A percentile compares a stretch with the other conserved stretches of the same genome.
These are phyloP conservation scores for Caradrina kadenii DNA, from an alignment of 2,888 invertebrate species.

Conservation along the genomic window DNA sequence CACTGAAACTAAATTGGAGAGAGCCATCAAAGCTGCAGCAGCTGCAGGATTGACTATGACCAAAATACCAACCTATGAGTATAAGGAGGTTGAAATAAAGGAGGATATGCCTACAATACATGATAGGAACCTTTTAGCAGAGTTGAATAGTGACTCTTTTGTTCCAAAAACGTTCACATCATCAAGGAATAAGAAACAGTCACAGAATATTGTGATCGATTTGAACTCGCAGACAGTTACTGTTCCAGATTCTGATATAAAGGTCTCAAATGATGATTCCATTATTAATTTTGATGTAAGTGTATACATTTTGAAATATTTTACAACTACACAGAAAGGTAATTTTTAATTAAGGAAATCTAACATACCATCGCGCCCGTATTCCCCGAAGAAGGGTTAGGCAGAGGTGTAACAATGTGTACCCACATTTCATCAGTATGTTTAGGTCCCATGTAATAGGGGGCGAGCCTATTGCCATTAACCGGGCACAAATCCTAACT, in stretches of 20 bases:
- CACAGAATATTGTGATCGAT: slow-evolving; percentile 93
- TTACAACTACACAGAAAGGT: no score
- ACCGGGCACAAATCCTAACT: no score
- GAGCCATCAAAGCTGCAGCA: slow-evolving; percentile 87
- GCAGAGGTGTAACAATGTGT: no score
- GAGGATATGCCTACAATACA: slow-evolving; percentile 89
- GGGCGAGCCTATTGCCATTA: no score
- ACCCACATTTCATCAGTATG: no score
- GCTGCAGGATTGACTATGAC: slow-evolving; percentile 88
- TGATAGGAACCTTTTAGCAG: slow-evolving; percentile 91
- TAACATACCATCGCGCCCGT: no score
- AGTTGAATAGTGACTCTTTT: slow-evolving; percentile 93
- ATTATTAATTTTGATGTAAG: slow-evolving; percentile 93
- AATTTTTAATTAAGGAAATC: no score
- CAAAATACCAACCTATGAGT: slow-evolving; percentile 88
- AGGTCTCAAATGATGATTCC: slow-evolving; percentile 89
- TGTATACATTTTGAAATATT: slow-evolving; percentile 31
- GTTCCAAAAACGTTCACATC: slow-evolving; percentile 91
- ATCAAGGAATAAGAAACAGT: slow-evolving; percentile 91
- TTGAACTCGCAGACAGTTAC: slow-evolving; percentile 93
- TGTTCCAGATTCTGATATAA: slow-evolving; percentile 90
- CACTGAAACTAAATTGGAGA: slow-evolving; percentile 85
- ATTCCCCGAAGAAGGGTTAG: no score
- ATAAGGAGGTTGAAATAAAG: slow-evolving; percentile 85
- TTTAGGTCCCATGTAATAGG: no score